Evolutionary conservation across 2,888 invertebrate species (phyloP).

Genomic region (Hypsopygia costalis): DNA sequence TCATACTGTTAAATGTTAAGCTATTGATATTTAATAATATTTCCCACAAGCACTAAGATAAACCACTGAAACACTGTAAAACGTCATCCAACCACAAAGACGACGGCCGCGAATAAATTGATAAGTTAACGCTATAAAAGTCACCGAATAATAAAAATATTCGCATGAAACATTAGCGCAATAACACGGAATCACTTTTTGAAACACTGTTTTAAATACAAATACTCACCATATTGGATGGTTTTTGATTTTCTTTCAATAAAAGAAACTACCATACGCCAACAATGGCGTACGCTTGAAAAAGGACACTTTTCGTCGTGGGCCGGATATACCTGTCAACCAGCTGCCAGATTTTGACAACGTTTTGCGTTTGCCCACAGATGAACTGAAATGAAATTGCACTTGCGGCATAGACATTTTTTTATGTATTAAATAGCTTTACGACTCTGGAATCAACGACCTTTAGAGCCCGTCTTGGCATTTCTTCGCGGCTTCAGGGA

Average conservation of each 20-base stretch:
- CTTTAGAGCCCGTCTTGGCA: too few species aligned
- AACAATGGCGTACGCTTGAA: constrained; percentile 93
- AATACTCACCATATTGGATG: constrained; percentile 90
- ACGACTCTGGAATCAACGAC: too few species aligned
- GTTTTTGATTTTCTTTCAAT: constrained; percentile 87
- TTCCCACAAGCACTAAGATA: constrained; percentile 33
- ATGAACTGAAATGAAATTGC: constrained; percentile 31
- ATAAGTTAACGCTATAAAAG: constrained; percentile 30
- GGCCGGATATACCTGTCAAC: constrained; percentile 54
- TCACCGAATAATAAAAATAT: constrained; percentile 53
- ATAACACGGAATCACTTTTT: constrained; percentile 43
- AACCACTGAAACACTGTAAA: constrained; percentile 53
- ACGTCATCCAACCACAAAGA: constrained; percentile 73
- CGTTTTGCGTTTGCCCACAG: constrained; percentile 45
- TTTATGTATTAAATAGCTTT: too few species aligned
- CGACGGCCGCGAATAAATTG: constrained; percentile 39
- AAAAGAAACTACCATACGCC: constrained; percentile 89
- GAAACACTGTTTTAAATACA: constrained; percentile 44
- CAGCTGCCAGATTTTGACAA: constrained; percentile 35
- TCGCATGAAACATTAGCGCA: constrained; percentile 36
- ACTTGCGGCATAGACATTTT: too few species aligned
- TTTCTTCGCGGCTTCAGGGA: too few species aligned
- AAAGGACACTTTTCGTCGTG: constrained; percentile 79
- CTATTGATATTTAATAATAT: background rate
- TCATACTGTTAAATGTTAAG: background rate